These are phyloP conservation scores for Micrastur ruficollis DNA, from an alignment of 2,797 vertebrate genomes.

Conservation along the genomic window DNA sequence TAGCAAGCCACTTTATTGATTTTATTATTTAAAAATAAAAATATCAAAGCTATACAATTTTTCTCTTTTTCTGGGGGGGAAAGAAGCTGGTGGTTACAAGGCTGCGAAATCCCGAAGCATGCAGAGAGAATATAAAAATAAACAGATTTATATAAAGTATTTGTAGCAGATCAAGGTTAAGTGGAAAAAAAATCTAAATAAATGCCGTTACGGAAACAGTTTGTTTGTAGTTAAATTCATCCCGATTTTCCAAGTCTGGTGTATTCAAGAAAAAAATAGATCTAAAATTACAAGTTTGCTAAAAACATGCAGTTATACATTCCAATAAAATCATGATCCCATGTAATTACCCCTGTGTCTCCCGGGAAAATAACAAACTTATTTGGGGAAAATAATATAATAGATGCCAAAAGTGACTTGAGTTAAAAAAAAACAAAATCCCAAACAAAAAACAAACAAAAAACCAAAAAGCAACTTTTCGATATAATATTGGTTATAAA, in stretches of 20 bases:
- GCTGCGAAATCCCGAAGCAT: background rate
- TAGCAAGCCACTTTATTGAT: slow-evolving; percentile 3
- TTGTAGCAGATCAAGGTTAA: background rate
- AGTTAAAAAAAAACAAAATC: background rate
- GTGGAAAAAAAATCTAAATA: background rate
- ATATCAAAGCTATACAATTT: background rate
- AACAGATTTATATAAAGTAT: background rate
- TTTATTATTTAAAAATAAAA: slow-evolving; percentile 1
- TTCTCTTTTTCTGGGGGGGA: background rate
- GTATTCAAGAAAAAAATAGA: background rate
- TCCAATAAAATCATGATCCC: background rate
- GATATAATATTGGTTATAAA: background rate
- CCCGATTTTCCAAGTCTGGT: background rate
- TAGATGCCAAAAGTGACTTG: background rate
- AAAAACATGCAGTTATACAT: background rate
- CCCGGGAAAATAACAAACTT: background rate
- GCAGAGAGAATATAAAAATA: background rate
- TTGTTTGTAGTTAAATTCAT: background rate
- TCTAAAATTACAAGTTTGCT: background rate
- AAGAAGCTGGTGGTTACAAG: background rate
- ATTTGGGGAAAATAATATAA: background rate
- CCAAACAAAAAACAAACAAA: background rate
- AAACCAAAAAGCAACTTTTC: background rate
- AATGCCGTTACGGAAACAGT: background rate
- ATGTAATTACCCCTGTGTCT: background rate